Evolutionary conservation across 1,140 invertebrate genomes (phyloP).

Genomic region (Andrena cerasifolii): DNA sequence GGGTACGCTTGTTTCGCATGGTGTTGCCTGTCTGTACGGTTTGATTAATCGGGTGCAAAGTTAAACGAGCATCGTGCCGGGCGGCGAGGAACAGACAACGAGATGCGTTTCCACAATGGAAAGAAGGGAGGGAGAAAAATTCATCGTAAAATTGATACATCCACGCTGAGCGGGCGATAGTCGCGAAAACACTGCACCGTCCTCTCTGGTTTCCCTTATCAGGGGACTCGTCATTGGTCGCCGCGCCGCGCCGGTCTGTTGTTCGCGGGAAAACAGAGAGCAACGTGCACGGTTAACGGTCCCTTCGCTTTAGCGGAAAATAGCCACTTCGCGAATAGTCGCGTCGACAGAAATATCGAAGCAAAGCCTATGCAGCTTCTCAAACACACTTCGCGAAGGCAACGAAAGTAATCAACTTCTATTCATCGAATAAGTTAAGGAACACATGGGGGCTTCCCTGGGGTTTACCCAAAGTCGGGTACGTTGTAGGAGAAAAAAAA

Average conservation of each 20-base stretch:
- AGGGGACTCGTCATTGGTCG: conserved; percentile 39
- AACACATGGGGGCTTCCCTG: no score
- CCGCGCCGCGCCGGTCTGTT: conserved; percentile 16
- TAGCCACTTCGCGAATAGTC: not conserved
- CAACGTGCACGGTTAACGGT: not conserved
- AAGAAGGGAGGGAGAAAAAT: conserved; percentile 52
- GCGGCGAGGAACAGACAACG: conserved; percentile 39
- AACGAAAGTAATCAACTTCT: no score
- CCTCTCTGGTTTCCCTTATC: conserved; percentile 47
- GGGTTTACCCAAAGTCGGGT: no score
- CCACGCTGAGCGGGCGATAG: conserved; percentile 61
- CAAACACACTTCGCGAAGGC: no score
- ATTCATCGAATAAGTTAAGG: no score
- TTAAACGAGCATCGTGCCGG: conserved; percentile 51
- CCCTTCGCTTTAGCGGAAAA: not conserved
- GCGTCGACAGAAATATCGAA: no score
- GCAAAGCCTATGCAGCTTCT: no score
- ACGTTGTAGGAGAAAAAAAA: no score
- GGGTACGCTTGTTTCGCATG: conserved; percentile 10
- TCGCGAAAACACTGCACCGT: conserved; percentile 63
- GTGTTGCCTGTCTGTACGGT: conserved; percentile 17
- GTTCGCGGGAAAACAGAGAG: conserved; percentile 34
- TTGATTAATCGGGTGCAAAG: conserved; percentile 67
- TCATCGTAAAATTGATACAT: conserved; percentile 74
- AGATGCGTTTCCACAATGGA: conserved; percentile 50